Evolutionary conservation across 2,888 invertebrate genomes (phyloP).

Genomic region (Tetramorium bicarinatum): DNA sequence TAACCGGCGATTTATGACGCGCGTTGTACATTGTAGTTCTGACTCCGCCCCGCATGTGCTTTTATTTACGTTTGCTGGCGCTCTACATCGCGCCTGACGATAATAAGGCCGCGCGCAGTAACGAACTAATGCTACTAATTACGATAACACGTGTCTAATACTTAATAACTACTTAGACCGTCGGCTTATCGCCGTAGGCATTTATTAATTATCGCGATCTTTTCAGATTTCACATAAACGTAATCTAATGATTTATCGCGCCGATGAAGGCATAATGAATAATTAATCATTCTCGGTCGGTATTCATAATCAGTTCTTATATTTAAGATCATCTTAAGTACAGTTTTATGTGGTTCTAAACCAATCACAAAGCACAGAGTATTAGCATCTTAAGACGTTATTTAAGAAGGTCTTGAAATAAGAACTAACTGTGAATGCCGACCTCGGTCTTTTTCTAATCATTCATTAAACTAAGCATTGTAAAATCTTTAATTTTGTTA

Average conservation of each 20-base stretch:
- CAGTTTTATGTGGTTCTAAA: no score
- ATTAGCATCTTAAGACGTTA: no score
- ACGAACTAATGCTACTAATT: conserved; percentile 51
- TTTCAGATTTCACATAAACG: neutral
- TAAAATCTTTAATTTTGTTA: neutral
- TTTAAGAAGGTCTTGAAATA: no score
- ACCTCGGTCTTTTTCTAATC: neutral
- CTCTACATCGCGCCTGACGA: neutral
- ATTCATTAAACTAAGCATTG: neutral
- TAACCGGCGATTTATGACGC: conserved; percentile 52
- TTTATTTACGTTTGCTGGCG: conserved; percentile 35
- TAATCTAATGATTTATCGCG: neutral
- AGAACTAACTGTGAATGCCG: no score
- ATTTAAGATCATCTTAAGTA: no score
- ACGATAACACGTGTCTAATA: conserved; percentile 38
- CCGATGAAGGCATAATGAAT: neutral
- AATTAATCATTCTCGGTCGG: neutral
- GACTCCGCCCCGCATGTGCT: conserved; percentile 47
- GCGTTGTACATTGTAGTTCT: conserved; percentile 53
- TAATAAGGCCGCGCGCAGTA: conserved; percentile 18
- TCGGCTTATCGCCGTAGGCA: conserved; percentile 2
- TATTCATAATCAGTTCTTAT: no score
- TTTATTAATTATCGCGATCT: conserved; percentile 10
- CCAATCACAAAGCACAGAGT: no score
- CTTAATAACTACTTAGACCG: conserved; percentile 37